Conservation (phyloP, 2,888 invertebrate species). For the Diogma glabrata region DNA sequence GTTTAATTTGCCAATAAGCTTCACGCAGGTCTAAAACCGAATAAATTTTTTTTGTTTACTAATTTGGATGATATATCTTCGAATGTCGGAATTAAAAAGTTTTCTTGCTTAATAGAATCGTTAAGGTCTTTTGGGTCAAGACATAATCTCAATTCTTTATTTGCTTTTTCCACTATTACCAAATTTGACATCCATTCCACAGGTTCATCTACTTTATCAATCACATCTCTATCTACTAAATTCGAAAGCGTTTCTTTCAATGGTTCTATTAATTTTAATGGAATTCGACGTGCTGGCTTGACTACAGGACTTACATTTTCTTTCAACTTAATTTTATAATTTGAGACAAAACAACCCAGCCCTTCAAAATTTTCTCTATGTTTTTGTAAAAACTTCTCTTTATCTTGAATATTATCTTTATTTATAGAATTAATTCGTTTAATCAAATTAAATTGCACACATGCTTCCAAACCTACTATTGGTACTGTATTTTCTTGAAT, state of each 20-base stretch:
- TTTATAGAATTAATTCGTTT: not conserved
- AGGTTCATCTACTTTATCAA: slow-evolving; percentile 16
- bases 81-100: slow-evolving; percentile 20
- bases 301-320: slow-evolving; percentile 3
- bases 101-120: slow-evolving; percentile 18
- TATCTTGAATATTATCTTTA: not conserved
- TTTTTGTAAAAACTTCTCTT: slow-evolving; percentile 11
- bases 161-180: slow-evolving; percentile 21
- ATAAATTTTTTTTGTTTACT: slow-evolving; percentile 17
- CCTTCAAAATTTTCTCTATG: slow-evolving; percentile 7
- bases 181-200: slow-evolving; percentile 14
- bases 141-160: slow-evolving; percentile 21
- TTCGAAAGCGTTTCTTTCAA: slow-evolving; percentile 5
- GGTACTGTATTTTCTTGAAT: slow-evolving; percentile 13
- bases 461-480: slow-evolving; percentile 14
- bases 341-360: slow-evolving; percentile 3
- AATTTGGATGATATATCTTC: slow-evolving; percentile 19
- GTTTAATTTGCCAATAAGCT: slow-evolving; percentile 19
- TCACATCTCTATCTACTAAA: slow-evolving; percentile 1
- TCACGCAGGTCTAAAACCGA: slow-evolving; percentile 19
- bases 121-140: slow-evolving; percentile 22
- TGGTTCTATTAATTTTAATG: slow-evolving; percentile 1
- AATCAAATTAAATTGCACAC: slow-evolving; percentile 14
- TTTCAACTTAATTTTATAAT: slow-evolving; percentile 9
- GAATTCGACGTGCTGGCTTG: slow-evolving; percentile 1